Evolutionary conservation across 1,140 invertebrate species (phyloP), one percentile per base, ranked within the genome.

Genomic region (Mesaphorura yosii): DNA sequence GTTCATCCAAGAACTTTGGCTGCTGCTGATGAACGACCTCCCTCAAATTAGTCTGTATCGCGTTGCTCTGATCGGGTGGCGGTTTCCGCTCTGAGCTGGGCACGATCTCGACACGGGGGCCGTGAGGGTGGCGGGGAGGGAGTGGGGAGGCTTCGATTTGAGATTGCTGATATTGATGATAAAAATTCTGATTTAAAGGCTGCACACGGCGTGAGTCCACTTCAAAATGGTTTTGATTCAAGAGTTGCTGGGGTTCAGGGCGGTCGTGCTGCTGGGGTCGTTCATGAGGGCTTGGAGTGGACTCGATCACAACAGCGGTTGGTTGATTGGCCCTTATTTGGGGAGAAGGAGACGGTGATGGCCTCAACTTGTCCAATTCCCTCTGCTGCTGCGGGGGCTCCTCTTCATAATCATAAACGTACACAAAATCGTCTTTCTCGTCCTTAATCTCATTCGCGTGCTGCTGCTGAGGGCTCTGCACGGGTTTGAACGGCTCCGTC

Each of bases 381-480:
- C 31, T 10, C 27, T 48, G 25, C 27, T 48, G 26, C 14, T 48
- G 6, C 47, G 7, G 15, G 44, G 40, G 31, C 20, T 63, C 59
- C 37, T 63, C 61, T n/a, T 41, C 39, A 44, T 63, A 57, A 34
- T 63, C 61, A 45, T 63, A 63, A 10, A 63, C 61, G 25, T 63
- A 63, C 22, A 63, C 44, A 39, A 52, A 59, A 19, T 49, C 48
- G 15, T 58, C 51, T 2, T 59, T 37, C 10, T 26, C 37, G 14
- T 34, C 27, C 6, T 12, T 7, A 34, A 38, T 53, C 29, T 55
- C 38, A 40, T 42, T 39, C 17, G 26, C 47, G 15, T n/a, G 37
- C 10, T 23, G 50, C 22, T 42, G 27, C 48, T n/a, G 29, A 17
- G 22, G 40, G 15, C 15, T 51, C 31, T 37, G 38, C 23, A 17